A percentile compares a stretch with the other conserved stretches of the same genome.
Conservation (phyloP, 2,888 invertebrate species). For the Mesochorus sp. region DNA sequence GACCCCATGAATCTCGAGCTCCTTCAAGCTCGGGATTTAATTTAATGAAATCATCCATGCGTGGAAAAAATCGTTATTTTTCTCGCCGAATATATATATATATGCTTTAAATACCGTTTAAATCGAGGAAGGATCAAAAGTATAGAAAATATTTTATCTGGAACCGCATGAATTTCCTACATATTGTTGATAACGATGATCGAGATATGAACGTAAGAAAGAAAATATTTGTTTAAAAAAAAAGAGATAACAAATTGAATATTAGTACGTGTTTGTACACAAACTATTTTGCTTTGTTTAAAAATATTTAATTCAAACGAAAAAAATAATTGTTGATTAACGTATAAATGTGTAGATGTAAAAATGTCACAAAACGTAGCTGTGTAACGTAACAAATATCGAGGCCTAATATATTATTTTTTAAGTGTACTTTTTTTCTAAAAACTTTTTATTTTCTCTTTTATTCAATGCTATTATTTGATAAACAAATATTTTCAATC, state of each 20-base stretch:
- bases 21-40: constrained; percentile 21
- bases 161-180: constrained; percentile 21
- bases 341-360: constrained; percentile 69
- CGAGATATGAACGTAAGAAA: neutral
- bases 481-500: constrained; percentile 23
- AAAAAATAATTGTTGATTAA: too few relatives aligned
- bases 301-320: too few relatives aligned
- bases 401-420: constrained; percentile 63
- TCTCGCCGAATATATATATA: constrained; percentile 12
- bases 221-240: constrained; percentile 38
- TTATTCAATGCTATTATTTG: neutral
- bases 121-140: constrained; percentile 57
- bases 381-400: constrained; percentile 37
- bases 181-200: constrained; percentile 6
- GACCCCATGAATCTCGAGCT: constrained; percentile 50
- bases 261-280: too few relatives aligned
- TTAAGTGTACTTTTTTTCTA: neutral
- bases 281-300: too few relatives aligned
- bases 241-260: too few relatives aligned
- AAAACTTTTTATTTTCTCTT: neutral
- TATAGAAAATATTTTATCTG: constrained; percentile 39
- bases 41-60: neutral
- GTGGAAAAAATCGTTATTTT: constrained; percentile 39
- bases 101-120: constrained; percentile 11
- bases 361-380: constrained; percentile 21